Percentiles rank a stretch among this genome's conserved stretches.
Evolutionary conservation across 2,113 vertebrate genomes (phyloP).

Genomic region (Peucedramus taeniatus): DNA sequence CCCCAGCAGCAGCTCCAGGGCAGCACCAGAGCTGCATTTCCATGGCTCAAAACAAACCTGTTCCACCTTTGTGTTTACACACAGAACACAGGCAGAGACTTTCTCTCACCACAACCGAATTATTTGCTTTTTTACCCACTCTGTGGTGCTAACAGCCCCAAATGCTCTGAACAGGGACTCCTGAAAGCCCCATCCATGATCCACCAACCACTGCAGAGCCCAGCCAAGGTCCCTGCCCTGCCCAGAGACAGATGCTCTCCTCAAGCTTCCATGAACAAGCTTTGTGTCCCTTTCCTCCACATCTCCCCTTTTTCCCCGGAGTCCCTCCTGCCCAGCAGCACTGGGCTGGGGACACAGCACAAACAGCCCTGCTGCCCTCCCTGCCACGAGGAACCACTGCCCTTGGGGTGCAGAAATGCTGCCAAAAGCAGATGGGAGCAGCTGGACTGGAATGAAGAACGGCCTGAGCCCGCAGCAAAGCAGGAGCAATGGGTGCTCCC

Average conservation of each 20-base stretch:
- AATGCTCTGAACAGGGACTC: accelerated
- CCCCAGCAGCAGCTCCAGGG: background rate
- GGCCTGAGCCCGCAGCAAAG: no score
- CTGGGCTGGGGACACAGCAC: no score
- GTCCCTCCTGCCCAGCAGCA: no score
- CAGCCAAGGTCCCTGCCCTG: background rate
- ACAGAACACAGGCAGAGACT: accelerated
- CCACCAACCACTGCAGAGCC: accelerated
- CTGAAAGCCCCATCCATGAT: accelerated
- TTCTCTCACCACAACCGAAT: background rate
- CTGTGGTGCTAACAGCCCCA: background rate
- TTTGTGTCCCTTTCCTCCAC: background rate
- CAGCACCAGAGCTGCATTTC: background rate
- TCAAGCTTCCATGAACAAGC: background rate
- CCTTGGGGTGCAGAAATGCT: background rate
- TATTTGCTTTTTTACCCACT: background rate
- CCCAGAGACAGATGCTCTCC: background rate
- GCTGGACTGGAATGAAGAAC: background rate
- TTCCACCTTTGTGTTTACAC: background rate
- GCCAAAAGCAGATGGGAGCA: background rate
- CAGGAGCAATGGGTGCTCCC: no score
- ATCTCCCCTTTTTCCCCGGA: background rate
- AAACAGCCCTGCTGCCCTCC: background rate
- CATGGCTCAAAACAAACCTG: background rate
- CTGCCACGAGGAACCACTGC: background rate